These are phyloP conservation scores for Hydrocynus forskahlii DNA, from an alignment of 2,797 vertebrate species.

Conservation along the genomic window DNA sequence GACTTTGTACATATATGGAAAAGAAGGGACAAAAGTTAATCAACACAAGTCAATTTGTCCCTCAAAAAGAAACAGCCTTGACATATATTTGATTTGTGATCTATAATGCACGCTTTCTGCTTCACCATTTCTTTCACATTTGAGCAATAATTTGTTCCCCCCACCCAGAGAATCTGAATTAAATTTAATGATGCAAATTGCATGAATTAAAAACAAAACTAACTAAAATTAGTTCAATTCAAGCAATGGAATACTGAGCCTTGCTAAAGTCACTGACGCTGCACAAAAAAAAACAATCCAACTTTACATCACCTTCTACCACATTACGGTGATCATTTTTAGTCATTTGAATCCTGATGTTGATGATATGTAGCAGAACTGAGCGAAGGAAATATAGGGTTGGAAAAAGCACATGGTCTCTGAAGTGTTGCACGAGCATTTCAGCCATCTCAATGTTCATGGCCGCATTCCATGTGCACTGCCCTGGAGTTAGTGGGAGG, in stretches of 20 bases:
- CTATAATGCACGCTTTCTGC: background rate
- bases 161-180: background rate
- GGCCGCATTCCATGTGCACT: slow-evolving; percentile 65
- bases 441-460: slow-evolving; percentile 63
- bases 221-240: background rate
- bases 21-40: background rate
- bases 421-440: slow-evolving; percentile 50
- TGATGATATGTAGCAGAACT: slow-evolving; percentile 12
- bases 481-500: slow-evolving; percentile 31
- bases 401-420: slow-evolving; percentile 40
- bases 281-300: background rate
- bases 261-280: background rate
- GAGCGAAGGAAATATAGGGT: slow-evolving; percentile 11
- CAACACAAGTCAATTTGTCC: background rate
- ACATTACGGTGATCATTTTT: background rate
- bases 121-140: background rate
- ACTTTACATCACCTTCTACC: background rate
- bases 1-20: background rate
- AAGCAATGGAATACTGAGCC: background rate
- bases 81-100: background rate
- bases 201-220: background rate
- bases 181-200: background rate
- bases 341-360: background rate
- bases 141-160: background rate
- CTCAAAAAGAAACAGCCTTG: background rate